Evolutionary conservation across 2,888 invertebrate species (phyloP).

Genomic region (Parnassius orleans): DNA sequence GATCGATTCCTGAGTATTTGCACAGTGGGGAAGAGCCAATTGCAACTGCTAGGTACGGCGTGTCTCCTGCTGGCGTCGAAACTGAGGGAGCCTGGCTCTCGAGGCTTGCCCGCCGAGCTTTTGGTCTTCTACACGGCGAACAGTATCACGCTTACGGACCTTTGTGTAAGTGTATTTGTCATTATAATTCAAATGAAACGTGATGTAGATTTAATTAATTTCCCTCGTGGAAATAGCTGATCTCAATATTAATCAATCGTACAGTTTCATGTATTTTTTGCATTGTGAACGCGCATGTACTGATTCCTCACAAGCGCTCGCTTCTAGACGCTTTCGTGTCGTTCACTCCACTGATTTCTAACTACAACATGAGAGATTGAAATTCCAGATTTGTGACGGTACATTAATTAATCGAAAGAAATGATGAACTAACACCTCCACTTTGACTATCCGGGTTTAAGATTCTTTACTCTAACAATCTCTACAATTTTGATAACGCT

Average conservation of each 20-base stretch:
- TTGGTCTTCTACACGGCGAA: conserved; percentile 97
- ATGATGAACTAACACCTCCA: conserved; percentile 29
- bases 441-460: conserved; percentile 3
- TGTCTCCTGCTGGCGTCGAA: conserved; percentile 97
- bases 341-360: conserved; percentile 63
- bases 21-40: conserved; percentile 90
- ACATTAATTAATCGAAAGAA: conserved; percentile 43
- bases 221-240: conserved; percentile 64
- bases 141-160: conserved; percentile 91
- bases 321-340: conserved; percentile 54
- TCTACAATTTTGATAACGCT: conserved; percentile 1
- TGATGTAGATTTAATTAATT: conserved; percentile 30
- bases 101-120: conserved; percentile 88
- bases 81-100: conserved; percentile 89
- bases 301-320: conserved; percentile 39
- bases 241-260: conserved; percentile 50
- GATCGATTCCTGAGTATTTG: conserved; percentile 95
- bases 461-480: conserved; percentile 1
- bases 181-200: conserved; percentile 9
- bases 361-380: conserved; percentile 58
- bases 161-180: conserved; percentile 87
- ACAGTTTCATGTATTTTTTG: conserved; percentile 55
- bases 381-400: conserved; percentile 56
- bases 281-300: conserved; percentile 32
- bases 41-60: conserved; percentile 95